phyloP scores from a whole-genome alignment of 1,140 invertebrate genomes.

The Ceratosolen fusciceps region DNA sequence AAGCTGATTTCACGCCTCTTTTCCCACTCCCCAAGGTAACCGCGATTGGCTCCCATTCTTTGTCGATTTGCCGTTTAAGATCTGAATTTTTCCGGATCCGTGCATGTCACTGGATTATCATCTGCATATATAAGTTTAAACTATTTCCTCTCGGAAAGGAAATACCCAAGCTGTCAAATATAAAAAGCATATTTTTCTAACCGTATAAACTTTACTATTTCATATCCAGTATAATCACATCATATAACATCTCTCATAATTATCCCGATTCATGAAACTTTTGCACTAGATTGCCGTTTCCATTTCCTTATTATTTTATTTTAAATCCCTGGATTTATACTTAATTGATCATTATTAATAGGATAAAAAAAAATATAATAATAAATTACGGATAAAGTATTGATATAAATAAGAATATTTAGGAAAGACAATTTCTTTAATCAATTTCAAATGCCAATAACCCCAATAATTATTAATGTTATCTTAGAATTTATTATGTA shows the following conservation, averaged over 20 bases:
- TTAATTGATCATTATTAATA: too few species aligned
- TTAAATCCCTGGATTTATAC: too few species aligned
- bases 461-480: too few species aligned
- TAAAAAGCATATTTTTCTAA: not conserved
- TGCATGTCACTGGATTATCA: not conserved
- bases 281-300: not conserved
- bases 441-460: too few species aligned
- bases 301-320: too few species aligned
- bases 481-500: too few species aligned
- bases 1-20: constrained; percentile 39
- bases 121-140: not conserved
- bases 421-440: too few species aligned
- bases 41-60: constrained; percentile 5
- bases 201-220: not conserved
- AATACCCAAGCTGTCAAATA: not conserved
- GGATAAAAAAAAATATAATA: too few species aligned
- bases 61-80: constrained; percentile 22
- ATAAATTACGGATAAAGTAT: too few species aligned
- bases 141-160: not conserved
- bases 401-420: too few species aligned
- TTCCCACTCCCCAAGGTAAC: not conserved
- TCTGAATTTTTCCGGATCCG: constrained; percentile 3
- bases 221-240: not conserved
- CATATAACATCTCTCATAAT: not conserved
- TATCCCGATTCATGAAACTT: not conserved